Conservation (phyloP, 2,113 vertebrate genomes). For the Accipiter cooperii region DNA sequence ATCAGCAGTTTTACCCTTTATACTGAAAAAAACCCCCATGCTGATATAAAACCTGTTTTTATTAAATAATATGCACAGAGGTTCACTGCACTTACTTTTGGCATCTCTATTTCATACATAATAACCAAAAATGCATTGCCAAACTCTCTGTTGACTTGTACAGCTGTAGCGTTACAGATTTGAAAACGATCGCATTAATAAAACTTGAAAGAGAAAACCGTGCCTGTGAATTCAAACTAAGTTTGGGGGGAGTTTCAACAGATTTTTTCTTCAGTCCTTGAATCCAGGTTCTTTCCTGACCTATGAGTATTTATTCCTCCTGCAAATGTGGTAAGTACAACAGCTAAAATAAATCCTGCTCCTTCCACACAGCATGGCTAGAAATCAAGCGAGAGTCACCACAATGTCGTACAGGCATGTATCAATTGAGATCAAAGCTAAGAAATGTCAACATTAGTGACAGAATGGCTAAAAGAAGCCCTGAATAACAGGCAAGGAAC, state of each 20-base stretch:
- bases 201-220: neutral
- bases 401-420: rapidly evolving
- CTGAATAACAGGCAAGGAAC: neutral
- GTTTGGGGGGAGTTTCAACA: neutral
- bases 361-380: neutral
- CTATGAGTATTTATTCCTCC: neutral
- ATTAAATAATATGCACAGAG: neutral
- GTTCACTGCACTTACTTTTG: neutral
- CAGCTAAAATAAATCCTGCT: neutral
- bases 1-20: neutral
- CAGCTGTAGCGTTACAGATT: neutral
- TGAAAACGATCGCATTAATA: neutral
- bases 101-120: neutral
- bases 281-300: neutral
- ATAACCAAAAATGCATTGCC: neutral
- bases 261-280: neutral
- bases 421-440: neutral
- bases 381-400: neutral
- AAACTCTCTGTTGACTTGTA: neutral
- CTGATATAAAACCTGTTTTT: neutral
- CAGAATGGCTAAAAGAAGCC: neutral
- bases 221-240: neutral
- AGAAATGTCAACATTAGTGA: neutral
- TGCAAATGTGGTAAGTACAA: neutral
- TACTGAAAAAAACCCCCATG: rapidly evolving